Evolutionary conservation across 2,113 vertebrate species (phyloP), one percentile per base, ranked within the genome.

Genomic region (Alexandromys fortis): DNA sequence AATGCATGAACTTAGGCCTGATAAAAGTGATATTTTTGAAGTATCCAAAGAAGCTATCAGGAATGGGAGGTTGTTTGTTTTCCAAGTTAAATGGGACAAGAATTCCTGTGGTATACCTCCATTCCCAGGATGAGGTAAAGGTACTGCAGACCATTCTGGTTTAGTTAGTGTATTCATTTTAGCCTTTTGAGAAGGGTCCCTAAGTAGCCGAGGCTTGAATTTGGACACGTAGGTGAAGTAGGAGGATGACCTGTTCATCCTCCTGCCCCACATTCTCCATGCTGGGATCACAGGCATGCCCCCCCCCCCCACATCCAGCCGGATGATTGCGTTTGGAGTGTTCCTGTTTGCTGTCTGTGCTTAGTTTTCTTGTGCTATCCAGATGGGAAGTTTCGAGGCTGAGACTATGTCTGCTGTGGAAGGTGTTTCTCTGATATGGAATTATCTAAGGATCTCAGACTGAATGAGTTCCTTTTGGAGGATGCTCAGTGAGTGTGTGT

Each of bases 381-480:
- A 42, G 26, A 55, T 91, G 67, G 92, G 90, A 70, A 75, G 38
- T 67, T 76, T 73, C 28, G 47, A 94, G 85, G 88, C 38, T 47
- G 92, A 94, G 58, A 63, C 63, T 73, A 21, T 52, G 76, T 72
- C 70, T 63, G 61, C 70, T 33, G 6, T 77, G 22, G 58, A 58
- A 72, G 88, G 28, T 35, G 68, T 87, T 96, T 93, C 16, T 68
- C 35, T 58, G 92, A 92, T 76, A 72, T 0, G 21, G 73, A 92
- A 65, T 65, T 79, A 83, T 96, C 96, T 87, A 26, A 52, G 95
- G 85, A 52, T 91, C 82, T 65, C 35, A 97, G 78, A 96, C 93
- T 90, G 92, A 30, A 45, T 88, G 67, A 85, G 94, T 98, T 98
- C 95, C 94, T 98, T 97, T 98, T 98, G 98, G 97, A 58, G 33